Percentiles rank a stretch among this genome's conserved stretches.
Conservation (phyloP, 1,140 invertebrate species). For the Radopholus similis region DNA sequence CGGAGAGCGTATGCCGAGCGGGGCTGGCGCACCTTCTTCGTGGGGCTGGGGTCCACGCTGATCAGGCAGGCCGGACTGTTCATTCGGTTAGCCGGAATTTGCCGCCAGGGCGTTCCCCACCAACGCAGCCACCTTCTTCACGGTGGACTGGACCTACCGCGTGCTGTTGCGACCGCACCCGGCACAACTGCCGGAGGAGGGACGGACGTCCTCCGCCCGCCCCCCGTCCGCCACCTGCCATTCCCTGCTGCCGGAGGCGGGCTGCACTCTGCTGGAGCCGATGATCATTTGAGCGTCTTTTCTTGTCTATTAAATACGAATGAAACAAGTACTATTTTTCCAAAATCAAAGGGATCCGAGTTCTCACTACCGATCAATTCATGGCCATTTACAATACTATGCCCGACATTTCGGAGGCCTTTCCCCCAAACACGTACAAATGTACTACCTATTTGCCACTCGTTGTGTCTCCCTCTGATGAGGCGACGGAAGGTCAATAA, state of each 20-base stretch:
- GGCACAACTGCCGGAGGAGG: background rate
- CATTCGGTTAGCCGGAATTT: too few species aligned
- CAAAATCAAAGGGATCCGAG: too few species aligned
- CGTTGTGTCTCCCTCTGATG: too few species aligned
- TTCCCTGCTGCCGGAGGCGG: conserved; percentile 53
- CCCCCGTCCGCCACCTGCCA: conserved; percentile 12
- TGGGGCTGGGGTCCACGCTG: conserved; percentile 56
- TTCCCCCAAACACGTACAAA: too few species aligned
- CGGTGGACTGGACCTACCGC: conserved; percentile 71
- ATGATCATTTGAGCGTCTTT: conserved; percentile 33
- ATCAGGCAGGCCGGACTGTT: too few species aligned
- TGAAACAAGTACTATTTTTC: too few species aligned
- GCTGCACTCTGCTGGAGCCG: conserved; percentile 51
- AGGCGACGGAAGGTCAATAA: too few species aligned
- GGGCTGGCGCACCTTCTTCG: conserved; percentile 65
- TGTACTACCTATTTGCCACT: too few species aligned
- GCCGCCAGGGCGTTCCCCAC: conserved; percentile 79
- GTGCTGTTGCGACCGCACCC: conserved; percentile 19
- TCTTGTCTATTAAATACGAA: too few species aligned
- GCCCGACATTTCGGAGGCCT: too few species aligned
- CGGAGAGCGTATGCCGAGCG: conserved; percentile 71
- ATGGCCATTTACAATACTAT: too few species aligned
- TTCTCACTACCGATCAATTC: too few species aligned
- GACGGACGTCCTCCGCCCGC: conserved; percentile 4
- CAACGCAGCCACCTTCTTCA: conserved; percentile 83